Evolutionary conservation across 2,113 vertebrate genomes (phyloP).

Genomic region (Rutilus rutilus): DNA sequence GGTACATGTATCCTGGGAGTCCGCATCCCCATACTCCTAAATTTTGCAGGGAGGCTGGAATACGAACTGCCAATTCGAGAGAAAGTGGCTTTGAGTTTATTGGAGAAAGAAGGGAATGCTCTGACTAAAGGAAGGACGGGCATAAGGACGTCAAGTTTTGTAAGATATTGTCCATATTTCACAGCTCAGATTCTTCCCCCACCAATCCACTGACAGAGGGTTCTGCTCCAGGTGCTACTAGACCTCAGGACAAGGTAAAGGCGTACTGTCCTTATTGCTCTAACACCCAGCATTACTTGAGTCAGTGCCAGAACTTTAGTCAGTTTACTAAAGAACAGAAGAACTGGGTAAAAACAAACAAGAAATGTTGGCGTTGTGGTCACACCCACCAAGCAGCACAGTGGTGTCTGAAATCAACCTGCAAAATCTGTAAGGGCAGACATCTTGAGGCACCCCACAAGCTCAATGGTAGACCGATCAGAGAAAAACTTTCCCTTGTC

Average conservation of each 20-base stretch:
- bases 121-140: not conserved
- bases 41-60: constrained; percentile 14
- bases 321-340: constrained; percentile 22
- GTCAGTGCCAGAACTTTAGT: constrained; percentile 17
- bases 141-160: not conserved
- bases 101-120: not conserved
- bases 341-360: constrained; percentile 4
- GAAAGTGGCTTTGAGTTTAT: not conserved
- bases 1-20: not conserved
- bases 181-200: not conserved
- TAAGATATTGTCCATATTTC: not conserved
- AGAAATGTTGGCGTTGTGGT: constrained; percentile 28
- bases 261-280: constrained; percentile 17
- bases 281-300: constrained; percentile 25
- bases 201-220: not conserved
- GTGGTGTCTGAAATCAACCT: not conserved
- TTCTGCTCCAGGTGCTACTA: not conserved
- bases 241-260: constrained; percentile 5
- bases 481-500: not conserved
- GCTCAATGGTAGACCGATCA: not conserved
- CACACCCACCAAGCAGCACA: not conserved
- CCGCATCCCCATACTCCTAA: not conserved
- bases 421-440: constrained; percentile 21
- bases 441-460: constrained; percentile 22
- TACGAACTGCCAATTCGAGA: not conserved